Conservation (phyloP, 2,113 vertebrate genomes). For the Narcine bancroftii region DNA sequence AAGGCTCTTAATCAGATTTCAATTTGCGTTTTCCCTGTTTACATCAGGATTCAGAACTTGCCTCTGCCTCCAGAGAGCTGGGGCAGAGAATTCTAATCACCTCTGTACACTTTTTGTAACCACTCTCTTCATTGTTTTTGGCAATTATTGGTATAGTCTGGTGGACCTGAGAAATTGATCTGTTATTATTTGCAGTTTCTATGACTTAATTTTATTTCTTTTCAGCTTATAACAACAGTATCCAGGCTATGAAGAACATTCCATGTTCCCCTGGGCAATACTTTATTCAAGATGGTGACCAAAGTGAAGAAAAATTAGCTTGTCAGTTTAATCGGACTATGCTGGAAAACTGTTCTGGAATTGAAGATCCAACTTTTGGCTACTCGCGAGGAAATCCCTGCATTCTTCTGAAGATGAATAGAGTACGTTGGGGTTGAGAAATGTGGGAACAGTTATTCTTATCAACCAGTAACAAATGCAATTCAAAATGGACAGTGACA, state of each 20-base stretch:
- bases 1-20: no score
- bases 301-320: slow-evolving; percentile 72
- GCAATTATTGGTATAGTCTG: background rate
- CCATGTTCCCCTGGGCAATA: slow-evolving; percentile 69
- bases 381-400: slow-evolving; percentile 83
- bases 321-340: slow-evolving; percentile 88
- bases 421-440: slow-evolving; percentile 59
- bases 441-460: background rate
- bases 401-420: slow-evolving; percentile 88
- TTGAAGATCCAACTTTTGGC: slow-evolving; percentile 74
- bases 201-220: slow-evolving; percentile 29
- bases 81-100: background rate
- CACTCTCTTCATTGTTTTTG: background rate
- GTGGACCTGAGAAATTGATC: background rate
- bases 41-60: no score
- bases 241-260: slow-evolving; percentile 84
- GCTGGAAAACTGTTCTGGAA: slow-evolving; percentile 81
- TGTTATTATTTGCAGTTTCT: background rate
- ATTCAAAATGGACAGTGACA: background rate
- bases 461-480: background rate
- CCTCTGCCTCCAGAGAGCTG: no score
- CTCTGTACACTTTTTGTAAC: background rate
- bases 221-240: slow-evolving; percentile 77
- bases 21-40: no score
- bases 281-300: slow-evolving; percentile 75